phyloP scores from a whole-genome alignment of 2,797 vertebrate species.

The Cygnus olor region DNA sequence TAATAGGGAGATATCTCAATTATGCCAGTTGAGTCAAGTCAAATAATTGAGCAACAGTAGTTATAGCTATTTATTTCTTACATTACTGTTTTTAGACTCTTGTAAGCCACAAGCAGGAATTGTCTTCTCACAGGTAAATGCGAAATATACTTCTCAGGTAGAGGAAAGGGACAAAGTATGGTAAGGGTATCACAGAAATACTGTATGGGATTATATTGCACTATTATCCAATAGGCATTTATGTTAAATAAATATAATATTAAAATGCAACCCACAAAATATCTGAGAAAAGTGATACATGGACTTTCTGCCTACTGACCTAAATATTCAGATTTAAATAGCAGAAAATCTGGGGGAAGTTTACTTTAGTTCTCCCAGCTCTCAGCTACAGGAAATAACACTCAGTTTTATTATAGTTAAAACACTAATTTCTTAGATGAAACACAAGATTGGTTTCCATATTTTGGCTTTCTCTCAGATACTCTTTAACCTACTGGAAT shows the following conservation, averaged over 20 bases:
- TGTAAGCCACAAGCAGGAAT: not conserved
- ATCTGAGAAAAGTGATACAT: not conserved
- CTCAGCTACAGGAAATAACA: not conserved
- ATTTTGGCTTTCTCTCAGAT: not conserved
- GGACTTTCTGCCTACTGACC: not conserved
- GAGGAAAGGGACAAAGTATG: not conserved
- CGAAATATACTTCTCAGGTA: not conserved
- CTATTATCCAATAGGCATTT: not conserved
- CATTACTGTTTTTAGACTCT: not conserved
- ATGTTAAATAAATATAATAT: not conserved
- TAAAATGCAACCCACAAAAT: not conserved
- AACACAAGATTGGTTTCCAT: not conserved
- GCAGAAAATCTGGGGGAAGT: not conserved
- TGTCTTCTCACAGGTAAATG: not conserved
- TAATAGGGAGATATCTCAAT: not conserved
- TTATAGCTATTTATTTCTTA: not conserved
- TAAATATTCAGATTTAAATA: not conserved
- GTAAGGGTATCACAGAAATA: not conserved
- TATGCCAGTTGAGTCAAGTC: not conserved
- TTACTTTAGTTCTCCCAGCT: not conserved
- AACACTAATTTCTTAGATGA: not conserved
- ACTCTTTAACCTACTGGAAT: not conserved
- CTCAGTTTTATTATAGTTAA: not conserved
- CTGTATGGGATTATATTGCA: not conserved
- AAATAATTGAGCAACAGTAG: not conserved